Conservation (phyloP, 2,113 vertebrate genomes). For the Hippocampus comes region DNA sequence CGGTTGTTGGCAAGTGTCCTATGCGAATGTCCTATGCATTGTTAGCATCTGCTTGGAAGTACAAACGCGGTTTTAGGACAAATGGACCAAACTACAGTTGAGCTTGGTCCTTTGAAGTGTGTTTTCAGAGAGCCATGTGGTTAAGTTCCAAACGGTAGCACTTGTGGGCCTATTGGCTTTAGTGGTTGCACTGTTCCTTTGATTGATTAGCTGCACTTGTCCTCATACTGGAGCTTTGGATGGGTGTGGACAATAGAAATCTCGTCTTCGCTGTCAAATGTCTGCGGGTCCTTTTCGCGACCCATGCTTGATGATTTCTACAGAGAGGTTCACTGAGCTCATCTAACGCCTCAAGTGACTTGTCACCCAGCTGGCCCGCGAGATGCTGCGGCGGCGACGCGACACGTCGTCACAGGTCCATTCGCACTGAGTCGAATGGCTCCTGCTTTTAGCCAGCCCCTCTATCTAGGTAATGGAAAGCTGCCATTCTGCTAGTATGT, state of each 20-base stretch:
- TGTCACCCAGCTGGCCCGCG: conserved; percentile 15
- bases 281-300: neutral
- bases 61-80: neutral
- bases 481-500: neutral
- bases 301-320: neutral
- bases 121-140: neutral
- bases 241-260: neutral
- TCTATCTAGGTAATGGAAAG: conserved; percentile 22
- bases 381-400: conserved; percentile 18
- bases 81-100: neutral
- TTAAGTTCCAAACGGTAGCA: neutral
- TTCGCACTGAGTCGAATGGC: conserved; percentile 40
- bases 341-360: conserved; percentile 23
- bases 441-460: conserved; percentile 18
- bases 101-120: neutral
- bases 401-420: conserved; percentile 28
- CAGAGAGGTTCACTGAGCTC: neutral
- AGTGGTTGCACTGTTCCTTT: neutral
- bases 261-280: neutral
- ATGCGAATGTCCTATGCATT: neutral
- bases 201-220: conserved; percentile 12
- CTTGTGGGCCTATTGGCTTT: neutral
- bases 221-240: conserved; percentile 5
- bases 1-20: neutral
- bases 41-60: neutral